Conservation (phyloP, 2,113 vertebrate species). For the Colistium nudipinnis region DNA sequence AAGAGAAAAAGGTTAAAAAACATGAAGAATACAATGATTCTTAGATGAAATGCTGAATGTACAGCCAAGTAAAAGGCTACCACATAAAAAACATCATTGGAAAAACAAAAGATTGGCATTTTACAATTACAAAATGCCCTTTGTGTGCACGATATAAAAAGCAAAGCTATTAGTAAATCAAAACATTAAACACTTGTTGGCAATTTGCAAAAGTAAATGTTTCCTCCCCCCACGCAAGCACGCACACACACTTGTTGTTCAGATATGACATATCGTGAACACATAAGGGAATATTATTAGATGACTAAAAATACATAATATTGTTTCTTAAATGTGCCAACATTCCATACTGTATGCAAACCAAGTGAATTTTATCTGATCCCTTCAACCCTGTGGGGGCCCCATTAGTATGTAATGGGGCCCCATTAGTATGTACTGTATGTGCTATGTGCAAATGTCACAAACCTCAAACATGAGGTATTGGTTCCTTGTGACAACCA, state of each 20-base stretch:
- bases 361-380: background rate
- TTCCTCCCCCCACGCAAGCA: background rate
- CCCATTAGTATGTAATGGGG: no score
- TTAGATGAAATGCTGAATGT: no score
- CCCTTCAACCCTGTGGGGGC: no score
- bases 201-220: background rate
- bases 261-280: no score
- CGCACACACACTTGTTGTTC: background rate
- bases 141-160: no score
- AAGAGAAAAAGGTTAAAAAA: conserved; percentile 55
- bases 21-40: conserved; percentile 15
- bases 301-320: background rate
- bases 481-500: background rate
- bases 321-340: background rate
- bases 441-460: background rate
- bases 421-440: no score
- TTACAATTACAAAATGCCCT: background rate
- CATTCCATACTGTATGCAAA: background rate
- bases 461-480: conserved; percentile 5
- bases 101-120: background rate
- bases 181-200: background rate
- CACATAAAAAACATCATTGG: conserved; percentile 10
- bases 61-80: no score
- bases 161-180: background rate
- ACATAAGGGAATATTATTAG: no score